Evolutionary conservation across 2,113 vertebrate genomes (phyloP).

Genomic region (Aix galericulata): DNA sequence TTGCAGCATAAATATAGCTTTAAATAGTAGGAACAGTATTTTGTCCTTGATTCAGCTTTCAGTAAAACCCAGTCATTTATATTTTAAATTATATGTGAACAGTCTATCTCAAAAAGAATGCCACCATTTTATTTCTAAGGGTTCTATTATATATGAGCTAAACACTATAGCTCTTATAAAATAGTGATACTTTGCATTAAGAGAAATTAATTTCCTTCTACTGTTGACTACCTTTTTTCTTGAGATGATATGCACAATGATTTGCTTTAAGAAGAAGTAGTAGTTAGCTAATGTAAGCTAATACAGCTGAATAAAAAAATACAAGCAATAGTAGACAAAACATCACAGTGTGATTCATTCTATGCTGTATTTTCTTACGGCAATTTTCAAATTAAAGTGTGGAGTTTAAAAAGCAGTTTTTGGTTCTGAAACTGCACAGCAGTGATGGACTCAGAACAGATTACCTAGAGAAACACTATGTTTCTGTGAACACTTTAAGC

Average conservation of each 20-base stretch:
- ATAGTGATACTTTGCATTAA: not conserved
- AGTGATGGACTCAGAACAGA: not conserved
- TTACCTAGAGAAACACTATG: not conserved
- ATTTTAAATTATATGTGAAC: not conserved
- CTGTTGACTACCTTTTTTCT: not conserved
- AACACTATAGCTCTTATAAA: not conserved
- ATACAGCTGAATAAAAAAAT: not conserved
- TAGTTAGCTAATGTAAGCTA: not conserved
- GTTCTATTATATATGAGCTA: not conserved
- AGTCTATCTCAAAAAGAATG: not conserved
- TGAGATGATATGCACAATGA: not conserved
- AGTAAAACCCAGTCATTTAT: not conserved
- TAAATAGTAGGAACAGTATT: not conserved
- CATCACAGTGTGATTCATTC: not conserved
- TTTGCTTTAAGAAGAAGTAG: not conserved
- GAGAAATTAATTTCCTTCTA: not conserved
- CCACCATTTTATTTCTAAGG: constrained; percentile 15
- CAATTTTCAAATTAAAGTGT: constrained; percentile 5
- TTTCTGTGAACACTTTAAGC: not conserved
- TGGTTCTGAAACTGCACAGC: not conserved
- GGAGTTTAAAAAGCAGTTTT: not conserved
- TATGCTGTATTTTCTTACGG: not conserved
- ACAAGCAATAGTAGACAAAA: not conserved
- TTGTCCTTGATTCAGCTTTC: not conserved
- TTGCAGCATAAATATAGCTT: not conserved